Evolutionary conservation across 2,888 invertebrate genomes (phyloP).

Genomic region (Lycophotia porphyrea): DNA sequence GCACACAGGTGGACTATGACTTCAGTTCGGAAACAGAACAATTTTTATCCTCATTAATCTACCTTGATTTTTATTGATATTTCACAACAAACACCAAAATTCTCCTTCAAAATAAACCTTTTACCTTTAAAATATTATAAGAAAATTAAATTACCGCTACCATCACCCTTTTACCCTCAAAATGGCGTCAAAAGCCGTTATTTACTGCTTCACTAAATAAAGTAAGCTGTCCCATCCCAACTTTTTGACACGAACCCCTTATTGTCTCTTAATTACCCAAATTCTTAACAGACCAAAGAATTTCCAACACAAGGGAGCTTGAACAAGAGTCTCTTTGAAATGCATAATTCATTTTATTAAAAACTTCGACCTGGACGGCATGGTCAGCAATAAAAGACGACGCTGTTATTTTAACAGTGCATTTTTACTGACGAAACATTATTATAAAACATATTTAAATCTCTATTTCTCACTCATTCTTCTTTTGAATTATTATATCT

Average conservation of each 20-base stretch:
- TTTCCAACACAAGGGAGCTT: slow-evolving; percentile 39
- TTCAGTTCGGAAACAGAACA: background rate
- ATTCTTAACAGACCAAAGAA: slow-evolving; percentile 63
- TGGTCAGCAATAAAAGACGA: slow-evolving; percentile 27
- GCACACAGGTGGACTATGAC: background rate
- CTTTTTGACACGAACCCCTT: slow-evolving; percentile 54
- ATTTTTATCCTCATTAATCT: background rate
- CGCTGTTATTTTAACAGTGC: background rate
- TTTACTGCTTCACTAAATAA: slow-evolving; percentile 50
- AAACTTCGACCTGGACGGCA: slow-evolving; percentile 57
- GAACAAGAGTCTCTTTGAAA: slow-evolving; percentile 55
- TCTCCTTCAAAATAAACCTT: background rate
- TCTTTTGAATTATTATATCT: background rate
- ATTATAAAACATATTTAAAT: background rate
- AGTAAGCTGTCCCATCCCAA: slow-evolving; percentile 43
- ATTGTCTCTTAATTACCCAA: slow-evolving; percentile 64
- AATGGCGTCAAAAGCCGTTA: slow-evolving; percentile 40
- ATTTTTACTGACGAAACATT: background rate
- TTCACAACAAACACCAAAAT: background rate
- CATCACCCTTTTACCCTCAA: slow-evolving; percentile 2
- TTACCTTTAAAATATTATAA: slow-evolving; percentile 6
- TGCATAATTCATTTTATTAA: slow-evolving; percentile 66
- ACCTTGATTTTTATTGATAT: background rate
- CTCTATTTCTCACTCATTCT: background rate
- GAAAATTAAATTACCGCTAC: slow-evolving; percentile 39